Evolutionary conservation across 2,797 vertebrate species (phyloP), one percentile per base, ranked within the genome.

Genomic region (Cuniculus paca): DNA sequence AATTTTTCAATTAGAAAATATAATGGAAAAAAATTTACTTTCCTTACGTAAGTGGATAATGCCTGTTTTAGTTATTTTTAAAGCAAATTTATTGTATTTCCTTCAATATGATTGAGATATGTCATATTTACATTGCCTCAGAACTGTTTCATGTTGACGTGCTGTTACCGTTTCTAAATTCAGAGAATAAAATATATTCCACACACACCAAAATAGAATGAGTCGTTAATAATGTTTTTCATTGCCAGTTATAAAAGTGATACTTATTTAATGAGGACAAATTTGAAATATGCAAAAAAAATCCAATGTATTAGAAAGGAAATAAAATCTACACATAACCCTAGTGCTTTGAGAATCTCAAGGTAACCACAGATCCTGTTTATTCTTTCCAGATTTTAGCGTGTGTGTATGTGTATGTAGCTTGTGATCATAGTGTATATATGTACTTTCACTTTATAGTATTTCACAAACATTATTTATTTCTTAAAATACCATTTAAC

Each of bases 1-100:
- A 79, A 78, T 88, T 96, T 85, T 96, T 78, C 42, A 90, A 13
- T 31, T 42, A 78, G n/a, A 42, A 95, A 96, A 84, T 60, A 84
- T 17, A 61, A 90, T 72, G 78, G 39, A 31, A 31, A 58, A 97
- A 90, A 70, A 54, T 72, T 63, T 19, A 1, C 9, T 82, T 88
- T 91, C 14, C 11, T 87, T 80, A 61, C 9, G 11, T 75, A 60
- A 56, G 48, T 36, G 34, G 36, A 2, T 34, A 50, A 78, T 81
- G 20, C 19, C 42, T 22, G 28, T 56, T 91, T 94, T 31, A 90
- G 28, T 88, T 60, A 14, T 50, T 56, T 82, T 54, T 36, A 68
- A 84, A 84, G 7, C 19, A 31, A 22, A 84, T 93, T 72, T 34
- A 74, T 78, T 81, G 34, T 17, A 60, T 93, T 93, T 96, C 89